Percentiles rank a stretch among this genome's conserved stretches.
phyloP scores from a whole-genome alignment of 2,888 invertebrate species.

The Tetanocera ferruginea region DNA sequence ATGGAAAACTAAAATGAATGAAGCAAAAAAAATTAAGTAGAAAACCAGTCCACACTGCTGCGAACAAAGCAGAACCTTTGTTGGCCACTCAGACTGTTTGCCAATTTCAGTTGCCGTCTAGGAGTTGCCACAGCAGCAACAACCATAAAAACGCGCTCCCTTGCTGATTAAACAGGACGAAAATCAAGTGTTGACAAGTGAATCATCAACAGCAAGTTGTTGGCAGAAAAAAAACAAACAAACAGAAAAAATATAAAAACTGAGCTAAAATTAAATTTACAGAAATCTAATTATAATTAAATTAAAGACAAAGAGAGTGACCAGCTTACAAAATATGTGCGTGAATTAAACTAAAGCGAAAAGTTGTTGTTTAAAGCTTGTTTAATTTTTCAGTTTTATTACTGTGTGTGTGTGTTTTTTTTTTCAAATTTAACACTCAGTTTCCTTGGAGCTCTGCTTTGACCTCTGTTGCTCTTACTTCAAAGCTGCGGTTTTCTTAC shows the following conservation, averaged over 20 bases:
- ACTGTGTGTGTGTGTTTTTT: too few relatives aligned
- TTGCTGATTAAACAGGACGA: neutral
- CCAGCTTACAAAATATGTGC: too few relatives aligned
- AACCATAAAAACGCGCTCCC: neutral
- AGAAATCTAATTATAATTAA: too few relatives aligned
- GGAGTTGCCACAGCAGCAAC: constrained; percentile 28
- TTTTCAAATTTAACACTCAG: too few relatives aligned
- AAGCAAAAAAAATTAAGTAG: neutral
- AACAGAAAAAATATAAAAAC: neutral
- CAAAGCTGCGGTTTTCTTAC: too few relatives aligned
- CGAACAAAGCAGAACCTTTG: constrained; percentile 22
- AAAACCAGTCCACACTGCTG: constrained; percentile 21
- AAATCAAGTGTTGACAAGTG: neutral
- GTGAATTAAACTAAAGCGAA: too few relatives aligned
- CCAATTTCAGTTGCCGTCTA: constrained; percentile 28
- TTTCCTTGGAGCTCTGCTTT: too few relatives aligned
- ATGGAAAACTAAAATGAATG: neutral
- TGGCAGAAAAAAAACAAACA: neutral
- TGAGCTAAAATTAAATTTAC: too few relatives aligned
- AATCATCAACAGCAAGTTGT: neutral
- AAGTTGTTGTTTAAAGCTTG: too few relatives aligned
- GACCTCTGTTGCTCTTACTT: too few relatives aligned
- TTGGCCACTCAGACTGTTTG: neutral
- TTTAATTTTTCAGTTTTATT: too few relatives aligned
- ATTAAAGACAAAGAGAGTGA: too few relatives aligned